phyloP scores from a whole-genome alignment of 2,113 vertebrate genomes.

The Parus major region DNA sequence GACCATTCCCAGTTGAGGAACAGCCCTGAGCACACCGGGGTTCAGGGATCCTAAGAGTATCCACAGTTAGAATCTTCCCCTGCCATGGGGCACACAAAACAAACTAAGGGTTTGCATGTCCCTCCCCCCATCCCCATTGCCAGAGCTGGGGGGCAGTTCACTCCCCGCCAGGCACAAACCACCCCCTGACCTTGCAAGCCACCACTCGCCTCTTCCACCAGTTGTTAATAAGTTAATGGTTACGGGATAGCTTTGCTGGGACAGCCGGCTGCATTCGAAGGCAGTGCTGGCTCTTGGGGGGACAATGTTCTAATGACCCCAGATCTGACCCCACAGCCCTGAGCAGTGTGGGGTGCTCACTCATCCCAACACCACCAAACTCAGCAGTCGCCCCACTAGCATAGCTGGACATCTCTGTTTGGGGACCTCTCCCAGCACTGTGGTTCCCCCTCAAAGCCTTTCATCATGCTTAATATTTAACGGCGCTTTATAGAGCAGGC shows the following conservation, averaged over 20 bases:
- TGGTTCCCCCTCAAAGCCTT: neutral
- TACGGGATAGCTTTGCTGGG: neutral
- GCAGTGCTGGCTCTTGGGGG: neutral
- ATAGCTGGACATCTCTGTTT: accelerated
- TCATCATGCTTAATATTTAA: constrained; percentile 74
- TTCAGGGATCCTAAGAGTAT: neutral
- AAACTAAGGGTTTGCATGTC: neutral
- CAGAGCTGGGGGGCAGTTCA: constrained; percentile 1
- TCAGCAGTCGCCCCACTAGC: accelerated
- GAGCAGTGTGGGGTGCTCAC: accelerated
- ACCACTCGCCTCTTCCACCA: neutral
- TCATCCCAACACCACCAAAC: neutral
- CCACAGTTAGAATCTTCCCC: neutral
- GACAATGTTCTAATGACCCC: neutral
- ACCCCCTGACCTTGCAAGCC: constrained; percentile 56
- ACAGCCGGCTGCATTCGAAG: accelerated
- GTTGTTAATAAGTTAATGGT: constrained; percentile 74
- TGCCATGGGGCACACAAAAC: neutral
- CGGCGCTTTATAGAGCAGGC: constrained; percentile 60
- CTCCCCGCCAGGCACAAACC: constrained; percentile 18
- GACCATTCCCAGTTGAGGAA: neutral
- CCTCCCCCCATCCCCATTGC: neutral
- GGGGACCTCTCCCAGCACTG: accelerated
- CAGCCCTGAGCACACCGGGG: neutral
- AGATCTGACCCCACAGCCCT: neutral